Conservation (phyloP, 2,888 invertebrate genomes). For the Synanthedon vespiformis region DNA sequence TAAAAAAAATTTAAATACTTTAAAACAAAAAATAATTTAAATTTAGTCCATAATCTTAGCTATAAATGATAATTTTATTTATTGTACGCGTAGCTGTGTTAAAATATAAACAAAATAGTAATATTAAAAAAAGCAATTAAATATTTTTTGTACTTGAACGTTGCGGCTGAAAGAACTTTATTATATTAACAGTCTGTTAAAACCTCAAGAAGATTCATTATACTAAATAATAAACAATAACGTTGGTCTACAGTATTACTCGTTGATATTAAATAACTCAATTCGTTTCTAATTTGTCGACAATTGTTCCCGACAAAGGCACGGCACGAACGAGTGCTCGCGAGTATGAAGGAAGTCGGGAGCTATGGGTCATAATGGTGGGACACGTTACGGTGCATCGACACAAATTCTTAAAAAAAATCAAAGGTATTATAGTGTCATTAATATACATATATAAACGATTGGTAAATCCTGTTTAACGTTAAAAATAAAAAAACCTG, state of each 20-base stretch:
- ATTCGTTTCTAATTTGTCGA: constrained; percentile 71
- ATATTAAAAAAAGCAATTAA: background rate
- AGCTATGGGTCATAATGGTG: constrained; percentile 46
- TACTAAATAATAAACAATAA: constrained; percentile 46
- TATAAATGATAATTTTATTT: too few species aligned
- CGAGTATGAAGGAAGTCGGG: constrained; percentile 69
- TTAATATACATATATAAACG: too few species aligned
- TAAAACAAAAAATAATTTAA: too few species aligned
- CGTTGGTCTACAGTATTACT: constrained; percentile 33
- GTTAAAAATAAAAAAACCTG: too few species aligned
- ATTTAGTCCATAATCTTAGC: too few species aligned
- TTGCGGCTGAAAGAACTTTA: background rate
- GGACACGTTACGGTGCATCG: background rate
- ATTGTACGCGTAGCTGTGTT: too few species aligned
- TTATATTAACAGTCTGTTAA: background rate
- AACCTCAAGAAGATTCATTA: constrained; percentile 20
- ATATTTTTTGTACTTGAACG: background rate
- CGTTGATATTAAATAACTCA: constrained; percentile 68
- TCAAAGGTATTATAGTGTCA: too few species aligned
- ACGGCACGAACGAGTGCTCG: constrained; percentile 65
- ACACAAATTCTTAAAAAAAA: background rate
- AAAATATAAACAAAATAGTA: background rate
- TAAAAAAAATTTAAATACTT: too few species aligned
- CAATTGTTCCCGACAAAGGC: constrained; percentile 71
- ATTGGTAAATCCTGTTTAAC: too few species aligned